Percentiles rank a stretch among this genome's conserved stretches.
Evolutionary conservation across 23 tunicate genomes (phyloP).

Genomic region (Ascidia mentula): DNA sequence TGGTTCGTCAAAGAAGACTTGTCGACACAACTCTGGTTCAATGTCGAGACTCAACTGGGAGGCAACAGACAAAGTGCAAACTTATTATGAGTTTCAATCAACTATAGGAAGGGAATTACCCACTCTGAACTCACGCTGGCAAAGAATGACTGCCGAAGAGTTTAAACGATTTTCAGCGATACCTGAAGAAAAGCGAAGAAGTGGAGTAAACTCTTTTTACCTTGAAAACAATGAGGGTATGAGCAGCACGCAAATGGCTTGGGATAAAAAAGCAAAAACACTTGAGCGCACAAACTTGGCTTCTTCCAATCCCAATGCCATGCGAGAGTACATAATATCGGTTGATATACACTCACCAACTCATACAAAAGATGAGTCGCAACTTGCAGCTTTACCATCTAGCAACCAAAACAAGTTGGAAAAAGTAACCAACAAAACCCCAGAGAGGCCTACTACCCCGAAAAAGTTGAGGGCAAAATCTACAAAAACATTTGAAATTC

Average conservation of each 20-base stretch:
- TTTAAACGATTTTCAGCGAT: conserved; percentile 75
- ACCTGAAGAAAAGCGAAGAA: conserved; percentile 77
- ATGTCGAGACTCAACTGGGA: conserved; percentile 20
- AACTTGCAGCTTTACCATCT: neutral
- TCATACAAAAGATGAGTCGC: neutral
- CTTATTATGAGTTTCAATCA: conserved; percentile 12
- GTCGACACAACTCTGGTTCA: conserved; percentile 4
- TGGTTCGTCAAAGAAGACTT: conserved; percentile 19
- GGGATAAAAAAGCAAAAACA: conserved; percentile 42
- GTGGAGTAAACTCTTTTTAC: conserved; percentile 46
- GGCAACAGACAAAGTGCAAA: conserved; percentile 14
- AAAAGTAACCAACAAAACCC: neutral
- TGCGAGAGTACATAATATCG: neutral
- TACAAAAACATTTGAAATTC: neutral
- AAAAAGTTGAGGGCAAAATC: neutral
- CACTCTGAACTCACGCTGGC: conserved; percentile 27
- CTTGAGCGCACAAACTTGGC: conserved; percentile 30
- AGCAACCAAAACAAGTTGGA: neutral
- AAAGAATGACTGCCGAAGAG: conserved; percentile 68
- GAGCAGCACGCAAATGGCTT: neutral
- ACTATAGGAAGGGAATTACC: conserved; percentile 12
- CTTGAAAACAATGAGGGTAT: conserved; percentile 17
- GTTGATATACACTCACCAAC: conserved; percentile 8
- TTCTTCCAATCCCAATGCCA: neutral
- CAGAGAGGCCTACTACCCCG: neutral